Conservation (phyloP, 2,797 vertebrate species). For the Melanotaenia pygmaea region DNA sequence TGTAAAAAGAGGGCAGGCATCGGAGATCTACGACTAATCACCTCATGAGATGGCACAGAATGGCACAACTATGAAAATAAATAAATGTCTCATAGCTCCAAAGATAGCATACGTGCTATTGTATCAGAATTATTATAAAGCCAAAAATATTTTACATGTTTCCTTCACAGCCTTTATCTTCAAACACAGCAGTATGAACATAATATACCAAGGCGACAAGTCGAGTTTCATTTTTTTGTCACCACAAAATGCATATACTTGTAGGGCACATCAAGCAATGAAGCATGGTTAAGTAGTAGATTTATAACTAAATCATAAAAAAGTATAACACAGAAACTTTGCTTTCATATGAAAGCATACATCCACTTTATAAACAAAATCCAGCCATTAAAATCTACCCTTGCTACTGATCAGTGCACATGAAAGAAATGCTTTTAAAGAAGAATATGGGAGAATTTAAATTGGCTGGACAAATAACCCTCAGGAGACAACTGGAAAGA, state of each 20-base stretch:
- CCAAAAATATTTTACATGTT: background rate
- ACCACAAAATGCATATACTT: background rate
- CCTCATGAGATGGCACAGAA: background rate
- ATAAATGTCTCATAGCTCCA: background rate
- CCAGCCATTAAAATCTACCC: background rate
- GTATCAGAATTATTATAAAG: background rate
- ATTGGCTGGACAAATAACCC: conserved; percentile 21
- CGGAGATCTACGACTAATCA: background rate
- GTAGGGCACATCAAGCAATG: background rate
- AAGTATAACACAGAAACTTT: background rate
- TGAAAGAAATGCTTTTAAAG: conserved; percentile 28
- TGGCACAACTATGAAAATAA: background rate
- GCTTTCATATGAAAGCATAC: background rate
- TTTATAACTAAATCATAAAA: background rate
- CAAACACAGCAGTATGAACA: background rate
- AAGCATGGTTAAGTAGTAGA: background rate
- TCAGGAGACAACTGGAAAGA: background rate
- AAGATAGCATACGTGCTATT: background rate
- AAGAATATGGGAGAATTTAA: conserved; percentile 14
- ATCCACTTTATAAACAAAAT: conserved; percentile 3
- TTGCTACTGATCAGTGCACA: conserved; percentile 31
- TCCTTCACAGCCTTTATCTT: background rate
- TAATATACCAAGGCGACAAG: background rate
- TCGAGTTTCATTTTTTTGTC: background rate
- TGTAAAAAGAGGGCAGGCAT: background rate